Conservation (phyloP, 2,113 vertebrate genomes). For the Tinamus guttatus region DNA sequence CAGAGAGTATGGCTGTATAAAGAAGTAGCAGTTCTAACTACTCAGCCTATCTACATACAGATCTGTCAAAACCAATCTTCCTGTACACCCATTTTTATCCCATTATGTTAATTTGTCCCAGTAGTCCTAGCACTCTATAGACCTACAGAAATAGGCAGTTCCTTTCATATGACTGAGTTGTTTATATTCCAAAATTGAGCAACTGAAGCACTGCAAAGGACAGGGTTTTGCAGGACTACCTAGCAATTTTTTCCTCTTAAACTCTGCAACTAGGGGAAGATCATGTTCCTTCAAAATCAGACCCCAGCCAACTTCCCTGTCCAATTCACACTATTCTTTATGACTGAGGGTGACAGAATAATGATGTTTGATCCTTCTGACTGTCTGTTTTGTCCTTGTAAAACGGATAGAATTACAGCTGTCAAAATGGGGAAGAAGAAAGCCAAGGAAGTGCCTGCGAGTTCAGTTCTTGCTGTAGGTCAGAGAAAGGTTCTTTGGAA, state of each 20-base stretch:
- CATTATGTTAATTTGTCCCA: not conserved
- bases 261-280: not conserved
- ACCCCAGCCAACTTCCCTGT: not conserved
- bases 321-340: not conserved
- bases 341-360: not conserved
- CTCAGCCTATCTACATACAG: not conserved
- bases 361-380: not conserved
- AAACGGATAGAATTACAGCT: fast-evolving
- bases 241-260: not conserved
- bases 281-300: not conserved
- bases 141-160: not conserved
- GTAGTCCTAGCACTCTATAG: not conserved
- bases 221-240: not conserved
- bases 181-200: not conserved
- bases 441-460: not conserved
- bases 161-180: not conserved
- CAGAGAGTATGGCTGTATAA: not conserved
- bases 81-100: fast-evolving
- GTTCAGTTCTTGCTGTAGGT: not conserved
- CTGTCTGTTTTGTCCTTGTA: not conserved
- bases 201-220: not conserved
- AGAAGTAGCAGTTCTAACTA: not conserved
- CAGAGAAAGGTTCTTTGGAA: not conserved
- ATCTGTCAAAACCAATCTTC: not conserved
- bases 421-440: not conserved